These are phyloP conservation scores for Meiosimyza decipiens DNA, from an alignment of 2,888 invertebrate genomes.

Conservation along the genomic window DNA sequence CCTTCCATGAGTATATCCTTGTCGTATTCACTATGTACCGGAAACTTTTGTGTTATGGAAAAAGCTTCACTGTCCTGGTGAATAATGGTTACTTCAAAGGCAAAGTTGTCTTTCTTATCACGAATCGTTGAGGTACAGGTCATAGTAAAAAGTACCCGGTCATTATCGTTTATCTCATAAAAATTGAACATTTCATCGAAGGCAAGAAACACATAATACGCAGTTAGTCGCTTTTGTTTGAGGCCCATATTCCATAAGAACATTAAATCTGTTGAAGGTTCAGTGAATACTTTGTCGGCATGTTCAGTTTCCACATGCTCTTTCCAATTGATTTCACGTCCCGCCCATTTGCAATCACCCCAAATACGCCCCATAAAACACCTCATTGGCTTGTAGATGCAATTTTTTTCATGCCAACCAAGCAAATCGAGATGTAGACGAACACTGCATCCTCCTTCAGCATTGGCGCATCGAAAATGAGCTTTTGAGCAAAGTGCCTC, in stretches of 20 bases:
- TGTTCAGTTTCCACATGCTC: conserved; percentile 71
- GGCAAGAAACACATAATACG: conserved; percentile 63
- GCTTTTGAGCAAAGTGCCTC: conserved; percentile 73
- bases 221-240: conserved; percentile 59
- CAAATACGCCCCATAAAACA: conserved; percentile 67
- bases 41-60: conserved; percentile 63
- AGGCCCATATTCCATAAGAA: conserved; percentile 56
- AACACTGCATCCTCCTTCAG: conserved; percentile 69
- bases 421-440: conserved; percentile 69
- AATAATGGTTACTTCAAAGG: conserved; percentile 63
- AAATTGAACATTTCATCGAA: conserved; percentile 65
- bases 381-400: conserved; percentile 64
- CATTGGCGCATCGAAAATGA: conserved; percentile 71
- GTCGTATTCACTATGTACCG: conserved; percentile 65
- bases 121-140: conserved; percentile 61
- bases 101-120: conserved; percentile 60
- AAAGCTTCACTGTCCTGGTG: conserved; percentile 61
- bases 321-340: conserved; percentile 73
- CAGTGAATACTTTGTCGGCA: conserved; percentile 66
- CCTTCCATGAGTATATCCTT: conserved; percentile 63
- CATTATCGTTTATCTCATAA: conserved; percentile 63
- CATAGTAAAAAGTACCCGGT: conserved; percentile 63
- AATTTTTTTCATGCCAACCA: conserved; percentile 69
- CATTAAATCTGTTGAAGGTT: conserved; percentile 49
- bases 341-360: conserved; percentile 72